These are phyloP conservation scores for Manacus vitellinus DNA, from an alignment of 2,113 vertebrate genomes.

Conservation along the genomic window DNA sequence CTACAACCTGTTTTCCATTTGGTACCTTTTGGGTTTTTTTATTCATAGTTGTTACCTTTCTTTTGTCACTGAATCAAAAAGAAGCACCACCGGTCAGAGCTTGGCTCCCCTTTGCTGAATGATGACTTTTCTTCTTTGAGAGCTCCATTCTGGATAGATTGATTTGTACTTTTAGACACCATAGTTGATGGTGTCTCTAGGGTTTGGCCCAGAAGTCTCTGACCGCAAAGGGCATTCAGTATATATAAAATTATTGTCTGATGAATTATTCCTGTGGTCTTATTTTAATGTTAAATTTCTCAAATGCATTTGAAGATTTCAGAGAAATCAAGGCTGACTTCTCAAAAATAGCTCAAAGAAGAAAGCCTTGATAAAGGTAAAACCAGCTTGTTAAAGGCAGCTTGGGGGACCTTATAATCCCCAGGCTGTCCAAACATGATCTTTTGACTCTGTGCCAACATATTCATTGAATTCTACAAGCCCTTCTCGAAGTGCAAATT, in stretches of 20 bases:
- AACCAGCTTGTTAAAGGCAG: not conserved
- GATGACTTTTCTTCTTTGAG: not conserved
- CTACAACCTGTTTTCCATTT: not conserved
- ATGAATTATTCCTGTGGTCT: not conserved
- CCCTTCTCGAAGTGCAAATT: not conserved
- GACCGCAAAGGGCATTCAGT: not conserved
- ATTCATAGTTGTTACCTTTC: not conserved
- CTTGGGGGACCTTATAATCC: not conserved
- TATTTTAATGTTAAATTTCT: not conserved
- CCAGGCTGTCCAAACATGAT: not conserved
- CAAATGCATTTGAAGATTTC: not conserved
- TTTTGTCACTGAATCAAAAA: not conserved
- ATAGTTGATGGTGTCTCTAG: not conserved
- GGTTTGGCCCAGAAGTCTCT: not conserved
- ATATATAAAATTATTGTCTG: not conserved
- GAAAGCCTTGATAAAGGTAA: not conserved
- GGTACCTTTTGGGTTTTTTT: not conserved
- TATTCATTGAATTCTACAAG: not conserved
- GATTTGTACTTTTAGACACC: not conserved
- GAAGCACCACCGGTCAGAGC: not conserved
- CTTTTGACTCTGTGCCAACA: not conserved
- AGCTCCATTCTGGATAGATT: not conserved
- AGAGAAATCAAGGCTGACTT: not conserved
- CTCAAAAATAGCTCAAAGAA: not conserved
- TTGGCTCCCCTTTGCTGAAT: rapidly evolving